phyloP scores from a whole-genome alignment of 2,888 invertebrate genomes.

The Fragum fragum region DNA sequence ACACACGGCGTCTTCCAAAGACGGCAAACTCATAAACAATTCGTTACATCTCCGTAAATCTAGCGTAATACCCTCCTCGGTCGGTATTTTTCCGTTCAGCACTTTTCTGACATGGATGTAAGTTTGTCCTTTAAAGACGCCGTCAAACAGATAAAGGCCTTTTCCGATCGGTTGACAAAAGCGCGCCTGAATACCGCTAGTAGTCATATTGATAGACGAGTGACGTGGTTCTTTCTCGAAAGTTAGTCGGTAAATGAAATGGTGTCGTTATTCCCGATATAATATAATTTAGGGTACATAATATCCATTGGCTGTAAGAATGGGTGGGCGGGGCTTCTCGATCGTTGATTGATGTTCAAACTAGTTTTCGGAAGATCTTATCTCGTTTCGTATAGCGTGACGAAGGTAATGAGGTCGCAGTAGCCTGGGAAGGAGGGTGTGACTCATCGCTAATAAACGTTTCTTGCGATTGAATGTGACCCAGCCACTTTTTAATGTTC shows the following conservation, averaged over 20 bases:
- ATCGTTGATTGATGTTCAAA: neutral
- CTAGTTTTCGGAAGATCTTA: neutral
- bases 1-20: slow-evolving; percentile 32
- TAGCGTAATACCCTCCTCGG: slow-evolving; percentile 37
- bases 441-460: neutral
- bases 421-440: slow-evolving; percentile 6
- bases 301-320: neutral
- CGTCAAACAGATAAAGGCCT: slow-evolving; percentile 37
- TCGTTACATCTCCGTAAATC: slow-evolving; percentile 45
- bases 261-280: neutral
- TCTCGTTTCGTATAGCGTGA: slow-evolving; percentile 12
- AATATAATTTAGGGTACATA: neutral
- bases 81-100: slow-evolving; percentile 22
- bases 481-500: neutral
- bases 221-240: neutral
- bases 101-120: slow-evolving; percentile 38
- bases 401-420: neutral
- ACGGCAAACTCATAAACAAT: slow-evolving; percentile 37
- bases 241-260: neutral
- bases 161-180: slow-evolving; percentile 34
- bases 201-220: neutral
- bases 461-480: neutral
- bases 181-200: slow-evolving; percentile 9
- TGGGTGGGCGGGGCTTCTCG: neutral
- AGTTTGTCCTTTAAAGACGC: slow-evolving; percentile 21